Conservation (phyloP, 1,140 invertebrate species). For the Scylla paramamosain region DNA sequence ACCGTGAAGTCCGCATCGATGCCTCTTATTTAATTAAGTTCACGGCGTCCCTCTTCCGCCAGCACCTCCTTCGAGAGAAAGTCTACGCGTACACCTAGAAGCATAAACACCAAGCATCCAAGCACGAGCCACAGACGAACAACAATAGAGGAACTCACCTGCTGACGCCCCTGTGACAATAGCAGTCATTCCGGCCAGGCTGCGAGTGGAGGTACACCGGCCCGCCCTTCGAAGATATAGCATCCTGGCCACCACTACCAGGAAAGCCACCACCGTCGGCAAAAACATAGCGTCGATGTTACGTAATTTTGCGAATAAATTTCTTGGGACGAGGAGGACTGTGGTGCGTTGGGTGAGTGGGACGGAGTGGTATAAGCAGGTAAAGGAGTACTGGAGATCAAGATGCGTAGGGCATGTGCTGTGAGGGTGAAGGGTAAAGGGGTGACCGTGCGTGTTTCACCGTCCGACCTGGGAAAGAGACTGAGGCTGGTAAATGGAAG, state of each 20-base stretch:
- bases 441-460: neutral
- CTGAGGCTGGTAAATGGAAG: too few relatives aligned
- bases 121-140: too few relatives aligned
- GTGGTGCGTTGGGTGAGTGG: neutral
- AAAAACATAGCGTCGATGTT: neutral
- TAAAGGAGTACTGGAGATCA: neutral
- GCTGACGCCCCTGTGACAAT: constrained; percentile 41
- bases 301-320: too few relatives aligned
- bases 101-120: too few relatives aligned
- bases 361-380: neutral
- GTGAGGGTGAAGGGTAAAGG: neutral
- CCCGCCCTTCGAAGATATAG: neutral
- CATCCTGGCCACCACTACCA: neutral
- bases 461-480: too few relatives aligned
- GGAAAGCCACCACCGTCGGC: neutral
- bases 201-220: neutral
- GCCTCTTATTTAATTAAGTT: too few relatives aligned
- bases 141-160: neutral
- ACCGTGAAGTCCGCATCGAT: too few relatives aligned
- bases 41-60: too few relatives aligned
- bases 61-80: too few relatives aligned
- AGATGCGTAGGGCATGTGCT: neutral
- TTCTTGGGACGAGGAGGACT: neutral
- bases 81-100: too few relatives aligned
- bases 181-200: neutral